A percentile compares a stretch with the other conserved stretches of the same genome.
These are phyloP conservation scores for Drosophila nebulosa DNA, from an alignment of 1,140 invertebrate genomes.

Conservation along the genomic window DNA sequence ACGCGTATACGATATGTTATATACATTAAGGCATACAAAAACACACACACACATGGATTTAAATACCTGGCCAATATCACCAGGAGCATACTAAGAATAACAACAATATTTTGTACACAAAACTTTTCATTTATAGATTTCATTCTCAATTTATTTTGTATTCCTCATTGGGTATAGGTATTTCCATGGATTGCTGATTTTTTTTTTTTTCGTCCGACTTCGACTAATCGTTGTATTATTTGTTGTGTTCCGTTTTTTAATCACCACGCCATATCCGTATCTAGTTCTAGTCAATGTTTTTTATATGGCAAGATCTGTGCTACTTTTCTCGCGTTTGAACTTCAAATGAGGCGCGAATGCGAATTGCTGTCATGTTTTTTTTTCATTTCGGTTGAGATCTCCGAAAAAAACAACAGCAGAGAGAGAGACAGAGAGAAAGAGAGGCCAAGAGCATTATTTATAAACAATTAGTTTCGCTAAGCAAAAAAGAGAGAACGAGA, in stretches of 20 bases:
- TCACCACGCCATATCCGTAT: constrained; percentile 53
- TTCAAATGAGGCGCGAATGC: constrained; percentile 73
- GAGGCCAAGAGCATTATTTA: constrained; percentile 30
- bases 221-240: constrained; percentile 7
- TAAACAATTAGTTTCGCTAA: constrained; percentile 15
- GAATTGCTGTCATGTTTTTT: constrained; percentile 48
- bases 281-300: neutral
- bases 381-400: constrained; percentile 43
- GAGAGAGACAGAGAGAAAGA: constrained; percentile 1
- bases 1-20: too few relatives aligned
- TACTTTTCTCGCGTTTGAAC: constrained; percentile 77
- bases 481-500: neutral
- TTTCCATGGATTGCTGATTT: constrained; percentile 16
- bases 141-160: constrained; percentile 5
- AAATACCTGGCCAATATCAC: neutral
- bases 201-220: neutral
- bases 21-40: too few relatives aligned
- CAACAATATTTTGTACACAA: neutral
- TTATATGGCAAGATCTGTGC: constrained; percentile 35
- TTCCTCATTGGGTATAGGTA: neutral
- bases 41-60: neutral
- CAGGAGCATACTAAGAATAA: neutral
- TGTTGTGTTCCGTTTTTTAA: constrained; percentile 37
- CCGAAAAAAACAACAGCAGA: too few relatives aligned
- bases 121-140: neutral